Evolutionary conservation across 2,797 vertebrate genomes (phyloP), one percentile per base, ranked within the genome.

Genomic region (Natrix natrix): DNA sequence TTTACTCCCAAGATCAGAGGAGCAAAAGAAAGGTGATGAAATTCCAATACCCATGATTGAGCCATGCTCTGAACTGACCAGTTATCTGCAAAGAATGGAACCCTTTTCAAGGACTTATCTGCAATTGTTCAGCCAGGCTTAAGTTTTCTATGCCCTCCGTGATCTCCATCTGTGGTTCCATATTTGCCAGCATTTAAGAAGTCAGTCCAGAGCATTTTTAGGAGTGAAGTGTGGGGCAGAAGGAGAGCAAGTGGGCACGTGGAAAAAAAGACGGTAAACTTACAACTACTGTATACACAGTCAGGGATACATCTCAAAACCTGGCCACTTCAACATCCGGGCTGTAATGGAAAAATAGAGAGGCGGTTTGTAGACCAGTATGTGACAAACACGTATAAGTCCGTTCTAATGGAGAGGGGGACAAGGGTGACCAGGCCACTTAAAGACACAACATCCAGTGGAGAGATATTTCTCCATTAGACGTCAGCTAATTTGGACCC

Each of bases 261-360:
- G 95, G n/a, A 55, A 5, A 52, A 66, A 89, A 57, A 56, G 91
- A 96, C 95, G 97, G 93, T 96, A 97, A 98, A 99, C 99, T 99
- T 99, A 99, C 99, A 97, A 96, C 97, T 96, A 74, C 69, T 74
- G 69, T 74, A 92, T 93, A 92, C 97, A 98, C 97, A 98, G 97
- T 92, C 96, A 98, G 96, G 98, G 97, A 98, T 97, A 95, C 98
- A 92, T 95, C 98, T 99, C 98, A 99, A 96, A 99, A 98, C 92
- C 98, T 98, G 97, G 98, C 98, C 98, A 98, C 98, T 97, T 98
- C 98, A 98, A 98, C 98, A 98, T 98, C 98, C 96, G 99, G 97
- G 94, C 99, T 99, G 98, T 95, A 98, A 99, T 98, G 98, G 98
- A 98, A 99, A 99, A 98, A 98, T 98, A 98, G 98, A 98, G 74